phyloP scores from a whole-genome alignment of 2,888 invertebrate genomes.

The Epinotia demarniana region DNA sequence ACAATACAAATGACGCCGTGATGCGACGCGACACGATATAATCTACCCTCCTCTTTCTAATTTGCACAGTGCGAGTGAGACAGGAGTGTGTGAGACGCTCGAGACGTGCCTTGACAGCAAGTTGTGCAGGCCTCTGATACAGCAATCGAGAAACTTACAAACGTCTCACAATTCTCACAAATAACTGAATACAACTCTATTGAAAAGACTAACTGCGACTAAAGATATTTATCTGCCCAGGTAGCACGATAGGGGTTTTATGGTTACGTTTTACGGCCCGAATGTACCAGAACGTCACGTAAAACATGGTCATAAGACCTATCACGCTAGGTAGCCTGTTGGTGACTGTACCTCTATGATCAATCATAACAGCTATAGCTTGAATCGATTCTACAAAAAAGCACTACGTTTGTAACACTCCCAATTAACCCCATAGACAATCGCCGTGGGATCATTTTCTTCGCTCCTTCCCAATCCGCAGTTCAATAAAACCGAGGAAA shows the following conservation, averaged over 20 bases:
- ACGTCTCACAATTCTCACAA: too few relatives aligned
- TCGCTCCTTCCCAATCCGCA: background rate
- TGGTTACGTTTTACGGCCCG: too few relatives aligned
- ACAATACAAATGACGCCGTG: background rate
- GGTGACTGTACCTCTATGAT: background rate
- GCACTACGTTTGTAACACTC: background rate
- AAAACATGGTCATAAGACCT: too few relatives aligned
- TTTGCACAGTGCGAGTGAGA: background rate
- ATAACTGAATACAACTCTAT: too few relatives aligned
- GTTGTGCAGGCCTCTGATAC: background rate
- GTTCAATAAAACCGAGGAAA: conserved; percentile 5
- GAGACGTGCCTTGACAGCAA: too few relatives aligned
- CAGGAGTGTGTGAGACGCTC: background rate
- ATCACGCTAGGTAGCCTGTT: too few relatives aligned
- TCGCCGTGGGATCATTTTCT: background rate
- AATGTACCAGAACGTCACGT: too few relatives aligned
- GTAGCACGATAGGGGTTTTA: too few relatives aligned
- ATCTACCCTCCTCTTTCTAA: background rate
- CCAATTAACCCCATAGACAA: background rate
- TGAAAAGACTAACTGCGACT: too few relatives aligned
- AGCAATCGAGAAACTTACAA: too few relatives aligned
- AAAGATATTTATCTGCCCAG: too few relatives aligned
- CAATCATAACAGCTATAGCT: background rate
- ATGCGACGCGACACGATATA: background rate
- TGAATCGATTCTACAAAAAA: background rate